These are phyloP conservation scores for Hippocampus kuda DNA, from an alignment of 2,797 vertebrate species.

Conservation along the genomic window DNA sequence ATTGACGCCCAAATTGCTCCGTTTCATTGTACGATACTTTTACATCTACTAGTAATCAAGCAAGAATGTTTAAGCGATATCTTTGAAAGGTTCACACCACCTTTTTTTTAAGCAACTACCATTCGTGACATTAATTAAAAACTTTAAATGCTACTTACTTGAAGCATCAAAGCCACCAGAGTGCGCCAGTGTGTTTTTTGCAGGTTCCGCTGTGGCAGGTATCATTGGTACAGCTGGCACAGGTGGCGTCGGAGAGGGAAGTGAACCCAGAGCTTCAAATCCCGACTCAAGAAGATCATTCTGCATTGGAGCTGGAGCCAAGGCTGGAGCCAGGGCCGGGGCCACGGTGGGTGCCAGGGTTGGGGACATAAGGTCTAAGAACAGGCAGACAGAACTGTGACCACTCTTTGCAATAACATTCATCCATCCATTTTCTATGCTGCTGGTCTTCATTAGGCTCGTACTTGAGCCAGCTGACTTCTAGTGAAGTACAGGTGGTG, in stretches of 20 bases:
- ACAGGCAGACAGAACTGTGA: background rate
- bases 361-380: conserved; percentile 65
- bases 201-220: conserved; percentile 55
- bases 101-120: background rate
- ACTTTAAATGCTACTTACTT: conserved; percentile 64
- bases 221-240: conserved; percentile 26
- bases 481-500: background rate
- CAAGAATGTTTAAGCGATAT: background rate
- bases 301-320: conserved; percentile 64
- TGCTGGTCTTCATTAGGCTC: background rate
- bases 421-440: background rate
- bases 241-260: conserved; percentile 50
- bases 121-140: background rate
- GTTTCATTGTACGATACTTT: background rate
- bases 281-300: conserved; percentile 82
- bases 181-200: conserved; percentile 62
- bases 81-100: background rate
- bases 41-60: background rate
- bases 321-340: conserved; percentile 65
- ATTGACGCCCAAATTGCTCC: background rate
- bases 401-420: background rate
- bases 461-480: background rate
- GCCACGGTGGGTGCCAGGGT: conserved; percentile 53
- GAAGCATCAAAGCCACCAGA: conserved; percentile 83
- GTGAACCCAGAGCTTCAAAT: conserved; percentile 80